Percentiles rank a stretch among this genome's conserved stretches.
Conservation (phyloP, 2,888 invertebrate genomes). For the Watsonalla binaria region DNA sequence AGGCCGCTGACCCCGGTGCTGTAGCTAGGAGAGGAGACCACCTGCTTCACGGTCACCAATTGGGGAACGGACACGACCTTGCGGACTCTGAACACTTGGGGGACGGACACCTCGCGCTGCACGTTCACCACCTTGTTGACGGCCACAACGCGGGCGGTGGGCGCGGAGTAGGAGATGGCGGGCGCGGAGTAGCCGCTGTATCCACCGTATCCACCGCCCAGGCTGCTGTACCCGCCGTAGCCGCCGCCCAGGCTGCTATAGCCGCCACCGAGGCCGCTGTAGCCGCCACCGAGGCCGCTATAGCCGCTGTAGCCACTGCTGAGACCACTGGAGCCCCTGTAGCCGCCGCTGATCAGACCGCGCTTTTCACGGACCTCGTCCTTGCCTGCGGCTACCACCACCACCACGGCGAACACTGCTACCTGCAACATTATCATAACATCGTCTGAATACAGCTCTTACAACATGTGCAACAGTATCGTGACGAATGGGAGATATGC, state of each 20-base stretch:
- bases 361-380: conserved; percentile 38
- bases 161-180: conserved; percentile 3
- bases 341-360: conserved; percentile 25
- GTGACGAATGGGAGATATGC: too few species aligned
- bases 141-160: conserved; percentile 25
- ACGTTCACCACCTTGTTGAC: conserved; percentile 35
- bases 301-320: background rate
- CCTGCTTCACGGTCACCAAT: conserved; percentile 40
- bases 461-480: too few species aligned
- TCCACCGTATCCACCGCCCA: background rate
- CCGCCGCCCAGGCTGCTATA: background rate
- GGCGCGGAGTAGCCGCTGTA: background rate
- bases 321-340: conserved; percentile 2
- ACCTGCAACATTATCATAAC: conserved; percentile 10
- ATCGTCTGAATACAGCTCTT: too few species aligned
- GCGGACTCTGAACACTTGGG: conserved; percentile 31
- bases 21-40: conserved; percentile 29
- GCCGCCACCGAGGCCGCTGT: background rate
- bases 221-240: too few species aligned
- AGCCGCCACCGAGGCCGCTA: background rate
- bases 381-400: conserved; percentile 24
- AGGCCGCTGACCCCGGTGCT: conserved; percentile 10
- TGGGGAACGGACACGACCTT: conserved; percentile 40
- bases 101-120: conserved; percentile 29
- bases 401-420: conserved; percentile 24